Conservation (phyloP, 1,140 invertebrate species). For the Samia ricini region DNA sequence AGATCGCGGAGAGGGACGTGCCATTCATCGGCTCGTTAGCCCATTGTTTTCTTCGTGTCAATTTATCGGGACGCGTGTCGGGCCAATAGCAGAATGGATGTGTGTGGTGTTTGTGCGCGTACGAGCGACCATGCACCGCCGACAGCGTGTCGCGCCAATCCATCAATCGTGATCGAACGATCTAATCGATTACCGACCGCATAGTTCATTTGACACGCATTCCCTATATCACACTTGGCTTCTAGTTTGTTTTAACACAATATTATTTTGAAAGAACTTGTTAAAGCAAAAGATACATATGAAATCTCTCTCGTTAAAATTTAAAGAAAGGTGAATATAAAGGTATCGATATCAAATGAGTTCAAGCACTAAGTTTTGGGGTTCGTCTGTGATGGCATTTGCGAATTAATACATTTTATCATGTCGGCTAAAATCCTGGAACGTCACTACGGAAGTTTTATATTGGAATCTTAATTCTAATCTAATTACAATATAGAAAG, state of each 20-base stretch:
- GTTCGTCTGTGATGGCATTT: no score
- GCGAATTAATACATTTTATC: no score
- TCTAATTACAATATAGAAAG: no score
- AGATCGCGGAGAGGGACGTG: conserved; percentile 46
- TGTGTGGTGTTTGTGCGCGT: conserved; percentile 31
- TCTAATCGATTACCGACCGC: conserved; percentile 54
- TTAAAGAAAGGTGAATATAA: no score
- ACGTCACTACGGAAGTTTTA: no score
- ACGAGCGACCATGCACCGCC: conserved; percentile 36
- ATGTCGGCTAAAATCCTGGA: no score
- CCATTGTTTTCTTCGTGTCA: conserved; percentile 68
- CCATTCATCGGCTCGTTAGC: conserved; percentile 73
- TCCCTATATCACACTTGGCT: conserved; percentile 37
- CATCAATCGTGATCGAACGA: conserved; percentile 62
- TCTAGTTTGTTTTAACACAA: conserved; percentile 22
- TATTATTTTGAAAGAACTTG: no score
- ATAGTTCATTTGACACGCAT: conserved; percentile 32
- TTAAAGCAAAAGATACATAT: neutral
- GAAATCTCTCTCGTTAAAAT: no score
- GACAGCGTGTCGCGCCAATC: conserved; percentile 56
- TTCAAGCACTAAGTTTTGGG: no score
- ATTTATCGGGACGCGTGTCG: conserved; percentile 50
- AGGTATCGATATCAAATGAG: no score
- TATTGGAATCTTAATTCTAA: no score
- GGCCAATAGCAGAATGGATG: conserved; percentile 59